Evolutionary conservation across 2,888 invertebrate species (phyloP).

Genomic region (Scelioninae gen. 1): DNA sequence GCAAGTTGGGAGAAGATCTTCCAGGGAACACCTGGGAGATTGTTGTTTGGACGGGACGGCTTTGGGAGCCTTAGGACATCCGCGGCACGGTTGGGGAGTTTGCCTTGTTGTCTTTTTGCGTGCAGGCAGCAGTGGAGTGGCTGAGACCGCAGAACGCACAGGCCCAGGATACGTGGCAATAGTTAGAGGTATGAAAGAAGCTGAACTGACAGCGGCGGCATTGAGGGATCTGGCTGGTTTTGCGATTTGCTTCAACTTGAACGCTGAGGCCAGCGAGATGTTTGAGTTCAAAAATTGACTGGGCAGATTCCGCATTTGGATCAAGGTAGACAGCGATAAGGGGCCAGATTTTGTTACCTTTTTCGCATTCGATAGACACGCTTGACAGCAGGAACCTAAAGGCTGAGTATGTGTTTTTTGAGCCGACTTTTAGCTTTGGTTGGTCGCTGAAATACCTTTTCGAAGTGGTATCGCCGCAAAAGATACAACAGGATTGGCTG

Average conservation of each 20-base stretch:
- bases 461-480: too few species aligned
- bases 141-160: constrained; percentile 35
- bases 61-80: background rate
- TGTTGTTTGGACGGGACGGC: background rate
- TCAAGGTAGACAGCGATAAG: too few species aligned
- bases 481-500: too few species aligned
- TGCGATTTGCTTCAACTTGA: too few species aligned
- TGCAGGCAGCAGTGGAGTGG: constrained; percentile 23
- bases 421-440: too few species aligned
- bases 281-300: background rate
- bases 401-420: background rate
- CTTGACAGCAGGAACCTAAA: constrained; percentile 14
- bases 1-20: background rate
- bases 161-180: constrained; percentile 25
- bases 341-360: constrained; percentile 27
- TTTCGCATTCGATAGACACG: constrained; percentile 12
- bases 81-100: constrained; percentile 11
- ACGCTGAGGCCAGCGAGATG: constrained; percentile 8
- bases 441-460: too few species aligned
- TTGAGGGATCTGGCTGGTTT: constrained; percentile 18
- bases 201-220: constrained; percentile 25
- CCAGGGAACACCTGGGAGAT: background rate
- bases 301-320: background rate
- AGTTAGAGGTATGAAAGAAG: constrained; percentile 38
- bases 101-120: constrained; percentile 5